Base-by-base conservation (phyloP, 2,113 vertebrate species). In the Eira barbara region DNA sequence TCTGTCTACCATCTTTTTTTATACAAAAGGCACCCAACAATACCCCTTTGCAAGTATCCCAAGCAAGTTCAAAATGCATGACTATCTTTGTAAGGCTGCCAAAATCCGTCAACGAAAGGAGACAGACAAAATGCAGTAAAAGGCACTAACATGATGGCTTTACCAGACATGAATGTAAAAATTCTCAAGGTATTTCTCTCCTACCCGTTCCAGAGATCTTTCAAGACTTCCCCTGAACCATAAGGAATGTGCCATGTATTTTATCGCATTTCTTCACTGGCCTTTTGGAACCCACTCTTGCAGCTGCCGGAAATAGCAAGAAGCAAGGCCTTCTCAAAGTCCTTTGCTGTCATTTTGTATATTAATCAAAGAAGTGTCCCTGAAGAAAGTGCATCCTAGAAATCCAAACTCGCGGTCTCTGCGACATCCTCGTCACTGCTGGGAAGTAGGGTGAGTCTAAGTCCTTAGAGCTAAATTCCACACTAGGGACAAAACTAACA, bases 151-250 rank as follows among this genome's bases (percentile, higher is more conserved):
- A 20, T 95, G 86, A 97, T 95, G 52, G 29, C 31, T 97, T 95
- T 86, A 81, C 36, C 95, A 98, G 95, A 95, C 27, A 0, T 23
- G 4, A 61, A 42, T 27, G 20, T 84, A 59, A 95, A 89, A 61
- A 67, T 61, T 93, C 93, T 93, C 89, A 14, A 76, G 81, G 78
- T 92, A 91, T 61, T 97, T 97, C 88, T 92, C 65, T 81, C 52
- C 42, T 93, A 7, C 8, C 52, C 36, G 3, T 94, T 91, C 97
- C 87, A 92, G 69, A 47, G 57, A 92, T 94, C 89, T 88, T 61
- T 88, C 55, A 84, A 73, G 79, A 80, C 55, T 95, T 89, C 21
- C 18, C 20, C 42, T 57, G 71, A 90, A 89, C n/a, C 71, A 14
- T 80, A 65, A 91, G 80, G 27, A 97, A 96, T 83, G 65, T 39